Evolutionary conservation across 2,113 vertebrate species (phyloP).

Genomic region (Gnathonemus echidnorhynchus): DNA sequence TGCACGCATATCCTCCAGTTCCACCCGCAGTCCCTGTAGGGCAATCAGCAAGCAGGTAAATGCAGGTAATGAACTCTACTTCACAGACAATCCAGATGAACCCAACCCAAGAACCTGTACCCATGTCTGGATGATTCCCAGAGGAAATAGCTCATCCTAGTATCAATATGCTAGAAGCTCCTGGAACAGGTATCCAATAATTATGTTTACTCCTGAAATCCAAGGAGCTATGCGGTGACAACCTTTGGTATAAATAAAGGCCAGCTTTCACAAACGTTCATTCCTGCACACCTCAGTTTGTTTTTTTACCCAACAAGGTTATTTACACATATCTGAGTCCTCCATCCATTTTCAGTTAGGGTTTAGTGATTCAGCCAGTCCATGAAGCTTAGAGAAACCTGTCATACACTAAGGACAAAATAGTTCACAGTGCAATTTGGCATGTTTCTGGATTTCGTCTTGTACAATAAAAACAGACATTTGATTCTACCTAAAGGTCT

Average conservation of each 20-base stretch:
- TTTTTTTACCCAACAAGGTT: background rate
- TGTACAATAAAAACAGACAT: background rate
- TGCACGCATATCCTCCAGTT: conserved; percentile 77
- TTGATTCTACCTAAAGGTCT: background rate
- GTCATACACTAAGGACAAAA: background rate
- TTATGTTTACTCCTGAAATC: background rate
- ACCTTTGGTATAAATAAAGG: background rate
- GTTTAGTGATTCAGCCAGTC: background rate
- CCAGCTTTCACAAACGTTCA: background rate
- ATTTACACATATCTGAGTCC: background rate
- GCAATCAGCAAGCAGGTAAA: background rate
- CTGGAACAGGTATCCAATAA: background rate
- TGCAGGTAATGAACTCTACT: background rate
- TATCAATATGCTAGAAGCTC: background rate
- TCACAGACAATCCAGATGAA: background rate
- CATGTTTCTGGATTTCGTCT: background rate
- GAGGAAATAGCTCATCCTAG: background rate
- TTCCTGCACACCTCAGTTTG: background rate
- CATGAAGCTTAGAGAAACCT: background rate
- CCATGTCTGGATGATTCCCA: background rate
- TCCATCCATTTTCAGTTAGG: background rate
- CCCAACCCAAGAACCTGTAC: background rate
- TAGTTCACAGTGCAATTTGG: background rate
- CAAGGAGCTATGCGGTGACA: background rate
- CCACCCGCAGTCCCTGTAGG: conserved; percentile 78